Evolutionary conservation across 2,888 invertebrate genomes (phyloP).

Genomic region (Pristionchus fissidentatus): DNA sequence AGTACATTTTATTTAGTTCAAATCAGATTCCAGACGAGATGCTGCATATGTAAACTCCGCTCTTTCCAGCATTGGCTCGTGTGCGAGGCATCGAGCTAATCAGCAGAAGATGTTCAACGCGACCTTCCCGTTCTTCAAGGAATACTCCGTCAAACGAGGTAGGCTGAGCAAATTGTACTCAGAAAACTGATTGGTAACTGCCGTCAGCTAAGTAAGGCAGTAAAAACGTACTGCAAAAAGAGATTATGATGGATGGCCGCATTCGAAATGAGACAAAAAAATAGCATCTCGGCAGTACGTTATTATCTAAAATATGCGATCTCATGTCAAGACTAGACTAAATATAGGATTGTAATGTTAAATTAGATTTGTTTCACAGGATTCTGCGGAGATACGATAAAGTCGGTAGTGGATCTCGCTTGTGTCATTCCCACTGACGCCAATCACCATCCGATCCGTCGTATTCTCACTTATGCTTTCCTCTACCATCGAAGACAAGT

Average conservation of each 20-base stretch:
- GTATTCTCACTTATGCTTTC: background rate
- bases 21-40: too few relatives aligned
- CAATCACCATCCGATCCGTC: background rate
- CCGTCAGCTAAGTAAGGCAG: too few relatives aligned
- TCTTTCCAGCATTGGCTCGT: background rate
- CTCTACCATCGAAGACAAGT: slow-evolving; percentile 14
- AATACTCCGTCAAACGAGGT: background rate
- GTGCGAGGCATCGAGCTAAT: background rate
- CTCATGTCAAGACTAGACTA: too few relatives aligned
- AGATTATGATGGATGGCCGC: too few relatives aligned
- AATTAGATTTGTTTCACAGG: background rate
- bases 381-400: background rate
- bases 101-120: background rate
- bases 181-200: too few relatives aligned
- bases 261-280: too few relatives aligned
- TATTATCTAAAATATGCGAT: too few relatives aligned
- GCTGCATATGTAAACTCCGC: background rate
- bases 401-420: background rate
- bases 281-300: too few relatives aligned
- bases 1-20: background rate
- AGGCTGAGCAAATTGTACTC: too few relatives aligned
- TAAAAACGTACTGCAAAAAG: too few relatives aligned
- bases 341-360: too few relatives aligned
- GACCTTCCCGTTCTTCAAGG: background rate
- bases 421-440: background rate